Percentiles rank a stretch among this genome's conserved stretches.
Evolutionary conservation across 2,888 invertebrate species (phyloP).

Genomic region (Leptogaster cylindrica): DNA sequence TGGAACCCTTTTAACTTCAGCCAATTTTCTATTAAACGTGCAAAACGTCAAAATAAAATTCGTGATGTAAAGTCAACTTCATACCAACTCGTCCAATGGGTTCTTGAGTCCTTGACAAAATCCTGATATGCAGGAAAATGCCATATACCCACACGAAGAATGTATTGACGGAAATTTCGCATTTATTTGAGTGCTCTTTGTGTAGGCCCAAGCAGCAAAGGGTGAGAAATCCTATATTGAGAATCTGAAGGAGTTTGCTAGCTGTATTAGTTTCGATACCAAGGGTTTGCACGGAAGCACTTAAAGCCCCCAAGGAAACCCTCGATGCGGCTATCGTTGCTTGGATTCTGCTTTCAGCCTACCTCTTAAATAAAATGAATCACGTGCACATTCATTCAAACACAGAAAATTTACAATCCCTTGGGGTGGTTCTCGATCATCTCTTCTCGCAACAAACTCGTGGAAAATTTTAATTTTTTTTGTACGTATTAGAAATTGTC

Average conservation of each 20-base stretch:
- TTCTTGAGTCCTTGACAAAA: neutral
- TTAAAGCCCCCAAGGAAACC: slow-evolving; percentile 5
- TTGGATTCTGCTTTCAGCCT: neutral
- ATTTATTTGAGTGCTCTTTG: slow-evolving; percentile 11
- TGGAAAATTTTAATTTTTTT: neutral
- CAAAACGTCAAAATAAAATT: slow-evolving; percentile 40
- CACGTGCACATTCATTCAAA: slow-evolving; percentile 7
- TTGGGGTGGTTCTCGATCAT: slow-evolving; percentile 14
- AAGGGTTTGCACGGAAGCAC: neutral
- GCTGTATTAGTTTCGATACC: neutral
- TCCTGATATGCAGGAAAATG: neutral
- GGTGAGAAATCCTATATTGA: slow-evolving; percentile 23
- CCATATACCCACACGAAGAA: slow-evolving; percentile 12
- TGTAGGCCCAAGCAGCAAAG: neutral
- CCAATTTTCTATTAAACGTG: slow-evolving; percentile 39
- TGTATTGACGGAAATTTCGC: slow-evolving; percentile 15
- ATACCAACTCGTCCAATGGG: neutral
- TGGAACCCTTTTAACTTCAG: too few relatives aligned
- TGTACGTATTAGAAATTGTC: slow-evolving; percentile 9
- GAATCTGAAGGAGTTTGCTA: slow-evolving; percentile 3
- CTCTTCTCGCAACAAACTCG: neutral
- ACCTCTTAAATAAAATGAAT: neutral
- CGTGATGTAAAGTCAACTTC: slow-evolving; percentile 21
- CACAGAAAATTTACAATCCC: slow-evolving; percentile 23
- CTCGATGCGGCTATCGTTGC: slow-evolving; percentile 25